phyloP scores from a whole-genome alignment of 2,888 invertebrate genomes.

The Volucella bombylans region DNA sequence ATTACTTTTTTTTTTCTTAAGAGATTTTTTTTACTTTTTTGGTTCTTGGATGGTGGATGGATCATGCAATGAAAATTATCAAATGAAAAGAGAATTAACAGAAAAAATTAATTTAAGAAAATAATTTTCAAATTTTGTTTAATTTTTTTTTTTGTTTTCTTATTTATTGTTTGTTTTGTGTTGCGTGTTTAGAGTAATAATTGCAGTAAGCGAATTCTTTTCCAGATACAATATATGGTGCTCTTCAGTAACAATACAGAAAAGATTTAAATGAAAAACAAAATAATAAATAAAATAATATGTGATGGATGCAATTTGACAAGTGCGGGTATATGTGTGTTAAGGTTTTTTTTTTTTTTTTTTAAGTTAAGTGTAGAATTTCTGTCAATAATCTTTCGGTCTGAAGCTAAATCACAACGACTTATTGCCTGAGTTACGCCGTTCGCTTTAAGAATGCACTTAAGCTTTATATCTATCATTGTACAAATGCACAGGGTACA shows the following conservation, averaged over 20 bases:
- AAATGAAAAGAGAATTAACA: constrained; percentile 70
- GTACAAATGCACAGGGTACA: no score
- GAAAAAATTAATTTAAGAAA: constrained; percentile 66
- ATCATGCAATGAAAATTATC: constrained; percentile 72
- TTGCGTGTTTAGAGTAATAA: constrained; percentile 49
- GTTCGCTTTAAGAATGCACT: no score
- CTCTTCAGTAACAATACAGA: constrained; percentile 18
- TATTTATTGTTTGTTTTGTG: constrained; percentile 46
- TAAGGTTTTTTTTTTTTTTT: neutral
- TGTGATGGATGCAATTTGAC: constrained; percentile 2
- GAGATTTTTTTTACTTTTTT: constrained; percentile 8
- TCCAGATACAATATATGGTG: constrained; percentile 7
- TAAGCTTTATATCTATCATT: no score
- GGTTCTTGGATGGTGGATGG: constrained; percentile 62
- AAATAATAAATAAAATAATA: neutral
- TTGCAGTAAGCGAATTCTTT: constrained; percentile 19
- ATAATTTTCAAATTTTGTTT: constrained; percentile 42
- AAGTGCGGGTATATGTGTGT: neutral
- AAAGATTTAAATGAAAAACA: no score
- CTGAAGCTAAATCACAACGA: no score
- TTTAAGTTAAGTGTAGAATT: neutral
- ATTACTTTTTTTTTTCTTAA: constrained; percentile 20
- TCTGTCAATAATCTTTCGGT: neutral
- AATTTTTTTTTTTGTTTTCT: neutral
- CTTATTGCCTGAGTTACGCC: no score